Percentiles rank a stretch among this genome's conserved stretches.
phyloP scores from a whole-genome alignment of 2,113 vertebrate genomes.

The Vicugna pacos region DNA sequence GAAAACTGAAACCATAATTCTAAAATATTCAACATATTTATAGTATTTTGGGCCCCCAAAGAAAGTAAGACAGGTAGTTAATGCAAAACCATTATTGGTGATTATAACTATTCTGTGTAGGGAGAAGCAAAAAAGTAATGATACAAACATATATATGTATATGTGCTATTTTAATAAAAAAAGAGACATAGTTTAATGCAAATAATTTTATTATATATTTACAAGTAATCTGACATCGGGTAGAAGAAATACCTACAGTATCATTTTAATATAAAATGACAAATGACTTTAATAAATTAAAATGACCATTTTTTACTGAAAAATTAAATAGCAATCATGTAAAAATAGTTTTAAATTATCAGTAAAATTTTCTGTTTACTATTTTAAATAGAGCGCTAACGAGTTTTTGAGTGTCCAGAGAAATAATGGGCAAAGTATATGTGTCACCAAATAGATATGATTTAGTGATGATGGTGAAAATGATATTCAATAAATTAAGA shows the following conservation, averaged over 20 bases:
- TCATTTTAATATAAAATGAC: slow-evolving; percentile 85
- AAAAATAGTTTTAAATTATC: slow-evolving; percentile 82
- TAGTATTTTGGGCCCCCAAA: background rate
- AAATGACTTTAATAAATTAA: slow-evolving; percentile 83
- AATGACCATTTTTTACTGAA: slow-evolving; percentile 80
- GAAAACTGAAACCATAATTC: background rate
- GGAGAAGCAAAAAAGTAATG: background rate
- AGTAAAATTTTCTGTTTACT: slow-evolving; percentile 62
- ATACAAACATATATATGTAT: background rate
- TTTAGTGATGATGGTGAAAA: background rate
- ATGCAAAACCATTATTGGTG: background rate
- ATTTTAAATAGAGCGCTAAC: slow-evolving; percentile 69
- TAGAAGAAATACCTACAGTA: slow-evolving; percentile 83
- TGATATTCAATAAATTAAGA: background rate
- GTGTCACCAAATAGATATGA: background rate
- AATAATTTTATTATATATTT: slow-evolving; percentile 83
- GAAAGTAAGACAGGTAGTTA: background rate
- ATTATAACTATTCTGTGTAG: background rate
- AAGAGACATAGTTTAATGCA: slow-evolving; percentile 79
- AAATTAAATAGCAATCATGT: slow-evolving; percentile 82
- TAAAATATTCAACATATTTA: background rate
- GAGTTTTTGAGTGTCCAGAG: slow-evolving; percentile 34
- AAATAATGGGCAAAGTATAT: slow-evolving; percentile 56
- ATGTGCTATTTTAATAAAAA: slow-evolving; percentile 67
- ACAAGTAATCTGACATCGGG: slow-evolving; percentile 80